Base-by-base conservation (phyloP, 2,797 vertebrate genomes). In the Falco naumanni region DNA sequence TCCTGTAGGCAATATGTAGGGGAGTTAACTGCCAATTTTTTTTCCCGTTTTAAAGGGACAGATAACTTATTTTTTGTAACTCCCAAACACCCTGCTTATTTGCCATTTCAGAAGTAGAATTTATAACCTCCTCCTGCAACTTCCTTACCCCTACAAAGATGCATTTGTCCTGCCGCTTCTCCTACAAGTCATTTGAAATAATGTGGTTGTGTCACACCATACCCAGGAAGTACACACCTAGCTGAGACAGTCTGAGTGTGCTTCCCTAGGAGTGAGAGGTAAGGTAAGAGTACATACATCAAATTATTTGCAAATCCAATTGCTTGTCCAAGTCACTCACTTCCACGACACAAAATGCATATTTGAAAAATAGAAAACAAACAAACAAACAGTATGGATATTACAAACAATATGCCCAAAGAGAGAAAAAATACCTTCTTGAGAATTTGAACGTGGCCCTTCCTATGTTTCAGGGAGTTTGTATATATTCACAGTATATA, bases 1-100 rank as follows among this genome's bases (percentile, higher is more conserved):
- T 96, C 87, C 85, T 76, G 43, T 21, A 78, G 51, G 88, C 94
- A 97, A 82, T 76, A 96, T 84, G 93, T 28, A 88, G 37, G 39
- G 79, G 45, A 74, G 51, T 82, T 94, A 84, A 79, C 50, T 93
- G 91, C 87, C 88, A 85, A 60, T 80, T 89, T 74, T 63, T 26
- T 33, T 41, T 12, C 50, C 50, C 53, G 9, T 79, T 88, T 94
- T 95, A 91, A 93, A 91, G 72, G 56, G 31, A 69, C 18, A 87
- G 79, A 84, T 50, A 1, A 80, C 19, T 10, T 47, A 13, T 8
- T 75, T 70, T 72, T 68, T 54, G 8, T 63, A 69, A 83, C 19
- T 83, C 37, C 19, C 22, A 59, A 84, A 57, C 37, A 81, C 5
- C 34, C 65, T 59, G 47, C 24, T 83, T 69, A 51, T 50, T 54